These are phyloP conservation scores for Lepus timidus DNA, from an alignment of 2,113 vertebrate species.

Conservation along the genomic window DNA sequence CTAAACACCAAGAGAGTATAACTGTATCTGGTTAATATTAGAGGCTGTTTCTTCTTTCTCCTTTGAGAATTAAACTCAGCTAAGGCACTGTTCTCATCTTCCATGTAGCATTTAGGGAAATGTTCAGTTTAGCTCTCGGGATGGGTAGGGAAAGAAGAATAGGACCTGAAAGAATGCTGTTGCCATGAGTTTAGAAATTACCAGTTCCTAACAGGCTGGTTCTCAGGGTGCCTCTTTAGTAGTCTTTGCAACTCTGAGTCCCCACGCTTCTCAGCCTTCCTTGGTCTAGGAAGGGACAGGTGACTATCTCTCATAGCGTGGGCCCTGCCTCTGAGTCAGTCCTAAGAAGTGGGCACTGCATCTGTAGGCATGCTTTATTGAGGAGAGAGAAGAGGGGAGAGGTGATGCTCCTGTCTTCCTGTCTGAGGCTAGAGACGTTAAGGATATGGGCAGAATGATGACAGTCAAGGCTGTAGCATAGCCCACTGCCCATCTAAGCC, in stretches of 20 bases:
- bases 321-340: neutral
- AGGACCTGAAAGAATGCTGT: neutral
- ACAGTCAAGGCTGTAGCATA: neutral
- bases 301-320: neutral
- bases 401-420: neutral
- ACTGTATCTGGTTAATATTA: neutral
- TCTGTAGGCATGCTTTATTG: neutral
- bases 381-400: neutral
- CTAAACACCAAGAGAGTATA: neutral
- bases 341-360: neutral
- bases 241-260: neutral
- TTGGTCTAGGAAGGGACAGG: neutral
- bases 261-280: neutral
- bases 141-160: neutral
- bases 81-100: neutral
- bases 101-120: neutral
- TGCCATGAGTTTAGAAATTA: neutral
- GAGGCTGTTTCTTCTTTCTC: neutral
- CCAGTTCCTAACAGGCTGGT: neutral
- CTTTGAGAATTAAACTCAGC: neutral
- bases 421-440: neutral
- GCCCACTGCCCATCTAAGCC: neutral
- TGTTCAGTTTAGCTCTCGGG: neutral
- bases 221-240: neutral
- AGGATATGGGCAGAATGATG: rapidly evolving